Conservation (phyloP, 2,888 invertebrate genomes). For the Eilema griseolum region DNA sequence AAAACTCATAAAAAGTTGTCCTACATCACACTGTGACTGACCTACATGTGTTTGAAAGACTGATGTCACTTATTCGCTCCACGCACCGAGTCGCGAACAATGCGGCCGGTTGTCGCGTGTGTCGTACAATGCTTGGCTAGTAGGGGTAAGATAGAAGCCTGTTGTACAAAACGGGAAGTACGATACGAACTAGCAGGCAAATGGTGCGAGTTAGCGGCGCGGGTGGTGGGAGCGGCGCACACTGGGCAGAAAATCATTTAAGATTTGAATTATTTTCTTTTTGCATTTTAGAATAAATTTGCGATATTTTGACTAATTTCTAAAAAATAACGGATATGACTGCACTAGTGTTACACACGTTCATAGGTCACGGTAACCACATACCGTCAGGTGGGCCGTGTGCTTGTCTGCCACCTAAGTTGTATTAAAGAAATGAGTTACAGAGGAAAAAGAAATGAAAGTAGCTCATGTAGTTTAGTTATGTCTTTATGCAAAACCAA, state of each 20-base stretch:
- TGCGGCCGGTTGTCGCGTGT: constrained; percentile 6
- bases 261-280: not conserved
- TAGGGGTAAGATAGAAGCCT: constrained; percentile 31
- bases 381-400: no score
- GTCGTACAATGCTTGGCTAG: constrained; percentile 38
- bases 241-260: not conserved
- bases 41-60: constrained; percentile 43
- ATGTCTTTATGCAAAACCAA: no score
- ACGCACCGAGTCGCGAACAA: constrained; percentile 30
- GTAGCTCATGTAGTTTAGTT: no score
- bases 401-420: no score
- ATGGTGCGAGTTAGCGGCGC: not conserved
- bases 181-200: constrained; percentile 8
- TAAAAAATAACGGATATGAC: no score
- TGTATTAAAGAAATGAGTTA: no score
- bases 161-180: constrained; percentile 36
- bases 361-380: no score
- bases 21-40: constrained; percentile 26
- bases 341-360: no score
- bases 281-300: no score
- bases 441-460: no score
- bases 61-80: constrained; percentile 39
- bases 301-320: no score
- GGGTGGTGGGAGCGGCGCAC: not conserved
- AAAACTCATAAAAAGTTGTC: constrained; percentile 53